Base-by-base conservation (phyloP, 2,888 invertebrate genomes). In the Metacarcinus magister region DNA sequence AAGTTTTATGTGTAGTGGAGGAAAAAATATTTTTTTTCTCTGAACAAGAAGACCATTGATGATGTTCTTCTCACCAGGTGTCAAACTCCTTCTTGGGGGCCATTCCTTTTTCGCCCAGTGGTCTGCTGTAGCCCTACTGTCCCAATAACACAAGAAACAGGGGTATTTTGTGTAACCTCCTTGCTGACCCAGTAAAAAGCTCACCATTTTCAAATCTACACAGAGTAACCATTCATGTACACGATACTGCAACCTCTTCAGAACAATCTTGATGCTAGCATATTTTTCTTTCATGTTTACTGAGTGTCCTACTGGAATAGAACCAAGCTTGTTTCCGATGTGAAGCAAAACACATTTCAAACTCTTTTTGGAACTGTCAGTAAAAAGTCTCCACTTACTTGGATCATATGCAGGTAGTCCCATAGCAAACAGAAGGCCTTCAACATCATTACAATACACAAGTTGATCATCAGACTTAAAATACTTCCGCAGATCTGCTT, bases 271-370 rank as follows among this genome's bases (percentile, higher is more conserved):
- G 32, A 91, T 92, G 95, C 48, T 67, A 28, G 3, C 92, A 93
- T 93, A 93, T 32, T 93, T 32, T 60, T 60, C 93, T 60, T 93
- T 93, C 16, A 54, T 46, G 16, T n/a, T 54, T 43, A 60, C 93
- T 2, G 39, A 90, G 90, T 95, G 92, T 19, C 82, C 92, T 95
- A 92, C 91, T 39, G 95, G 90, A 48, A 48, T 48, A 48, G 48
- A 48, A 48, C 48, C 48, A 48, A 48, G 13, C 48, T 48, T 48
- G 48, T 48, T 48, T 67, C 95, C 95, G 75, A 90, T 95, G 91
- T 95, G 95, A 32, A 54, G 32, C 39, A 91, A 48, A 89, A 95
- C 91, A 96, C 94, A 94, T 90, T 94, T 96, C 28, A 96, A 94
- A 39, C 90, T 89, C 94, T 60, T 94, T 95, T 95, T 89, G 16